Evolutionary conservation across 2,113 vertebrate genomes (phyloP), one percentile per base, ranked within the genome.

Genomic region (Apus apus): DNA sequence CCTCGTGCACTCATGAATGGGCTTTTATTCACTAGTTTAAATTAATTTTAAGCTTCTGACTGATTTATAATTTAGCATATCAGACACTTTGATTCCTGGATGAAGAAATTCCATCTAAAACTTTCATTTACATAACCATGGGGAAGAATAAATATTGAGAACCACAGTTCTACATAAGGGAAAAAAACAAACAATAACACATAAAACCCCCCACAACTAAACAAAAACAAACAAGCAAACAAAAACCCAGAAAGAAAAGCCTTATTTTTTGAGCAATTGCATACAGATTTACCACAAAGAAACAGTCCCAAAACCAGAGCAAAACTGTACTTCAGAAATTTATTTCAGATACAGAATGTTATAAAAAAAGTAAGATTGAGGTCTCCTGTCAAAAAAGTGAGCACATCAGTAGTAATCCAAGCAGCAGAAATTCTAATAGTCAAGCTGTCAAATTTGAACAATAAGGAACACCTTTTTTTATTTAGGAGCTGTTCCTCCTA

Each of bases 391-490:
- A 90, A 91, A 93, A 82, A 51, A 84, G 9, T 26, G 32, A 78
- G 15, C 23, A 68, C 32, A 22, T 86, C 62, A 86, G 60, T 40
- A 61, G 26, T 68, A 84, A 87, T 64, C n/a, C 29, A 83, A 87
- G 72, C 66, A 77, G 62, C 21, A 94, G 57, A 94, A 83, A 90
- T 91, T 89, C 75, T 75, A 86, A 90, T 46, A 94, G 32, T 81
- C 66, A 84, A 75, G 61, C 80, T 92, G 92, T 92, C 87, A 94
- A 93, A 91, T 71, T 11, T 73, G 40, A 95, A 94, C 85, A 95
- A 89, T 77, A 86, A 77, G 56, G 48, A 92, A 94, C 73, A 87
- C 34, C 57, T 73, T 57, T 48, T 60, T 88, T 76, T 82, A 70
- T 85, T 96, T 87, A 88, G 53, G 73, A 96, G 61, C 38, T 92